Percentiles rank a stretch among this genome's conserved stretches.
phyloP scores from a whole-genome alignment of 2,113 vertebrate genomes.

The Paradisaea rubra region DNA sequence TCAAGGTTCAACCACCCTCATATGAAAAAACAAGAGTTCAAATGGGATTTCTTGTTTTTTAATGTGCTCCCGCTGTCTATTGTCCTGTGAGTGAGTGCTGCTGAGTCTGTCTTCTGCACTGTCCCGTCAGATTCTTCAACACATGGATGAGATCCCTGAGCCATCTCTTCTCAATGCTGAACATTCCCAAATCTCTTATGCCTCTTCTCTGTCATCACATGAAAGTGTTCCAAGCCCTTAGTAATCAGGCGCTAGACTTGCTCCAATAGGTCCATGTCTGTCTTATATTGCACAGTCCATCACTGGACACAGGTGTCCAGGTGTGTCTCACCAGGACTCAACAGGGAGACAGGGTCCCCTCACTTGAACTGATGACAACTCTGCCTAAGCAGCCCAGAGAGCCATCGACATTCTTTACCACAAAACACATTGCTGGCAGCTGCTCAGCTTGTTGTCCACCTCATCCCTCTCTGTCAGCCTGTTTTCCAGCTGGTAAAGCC shows the following conservation, averaged over 20 bases:
- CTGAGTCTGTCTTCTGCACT: background rate
- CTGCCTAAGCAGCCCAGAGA: background rate
- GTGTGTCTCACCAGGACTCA: background rate
- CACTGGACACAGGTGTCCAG: background rate
- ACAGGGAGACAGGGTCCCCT: background rate
- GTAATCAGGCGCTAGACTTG: accelerated
- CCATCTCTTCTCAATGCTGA: background rate
- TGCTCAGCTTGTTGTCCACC: background rate
- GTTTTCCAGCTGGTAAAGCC: background rate
- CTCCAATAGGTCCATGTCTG: background rate
- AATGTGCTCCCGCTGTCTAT: background rate
- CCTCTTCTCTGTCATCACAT: background rate
- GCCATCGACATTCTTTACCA: accelerated
- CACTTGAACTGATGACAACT: background rate
- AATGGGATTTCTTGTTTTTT: background rate
- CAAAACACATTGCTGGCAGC: background rate
- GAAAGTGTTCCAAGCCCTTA: background rate
- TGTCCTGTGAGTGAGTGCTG: background rate
- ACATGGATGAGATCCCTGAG: background rate
- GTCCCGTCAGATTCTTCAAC: background rate
- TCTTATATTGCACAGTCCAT: background rate
- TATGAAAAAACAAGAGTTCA: background rate
- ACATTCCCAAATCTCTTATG: background rate
- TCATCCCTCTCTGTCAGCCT: background rate
- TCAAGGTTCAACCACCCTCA: background rate